These are phyloP conservation scores for Axinella damicornis DNA, from an alignment of 37 sponge, comb jelly and placozoan genomes.

Conservation along the genomic window DNA sequence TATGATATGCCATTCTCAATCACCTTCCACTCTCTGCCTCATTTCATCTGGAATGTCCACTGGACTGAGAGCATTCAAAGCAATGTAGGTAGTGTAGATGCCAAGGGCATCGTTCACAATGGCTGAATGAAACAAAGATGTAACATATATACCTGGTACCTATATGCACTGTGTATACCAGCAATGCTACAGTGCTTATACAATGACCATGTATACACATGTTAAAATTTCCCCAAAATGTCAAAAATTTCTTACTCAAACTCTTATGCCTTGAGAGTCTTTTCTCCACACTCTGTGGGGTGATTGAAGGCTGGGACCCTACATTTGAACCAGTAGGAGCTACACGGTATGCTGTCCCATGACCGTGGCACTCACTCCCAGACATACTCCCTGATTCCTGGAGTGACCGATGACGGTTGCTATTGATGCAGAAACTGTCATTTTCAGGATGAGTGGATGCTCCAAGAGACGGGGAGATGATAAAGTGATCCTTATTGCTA, in stretches of 20 bases:
- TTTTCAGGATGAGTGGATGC: too few species aligned
- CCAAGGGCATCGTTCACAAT: slow-evolving; percentile 59
- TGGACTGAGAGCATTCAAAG: slow-evolving; percentile 61
- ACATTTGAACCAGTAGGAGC: background rate
- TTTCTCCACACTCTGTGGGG: too few species aligned
- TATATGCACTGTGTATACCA: too few species aligned
- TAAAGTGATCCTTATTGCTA: too few species aligned
- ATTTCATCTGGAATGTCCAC: slow-evolving; percentile 59
- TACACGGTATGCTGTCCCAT: background rate
- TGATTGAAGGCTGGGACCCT: background rate
- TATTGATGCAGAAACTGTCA: too few species aligned
- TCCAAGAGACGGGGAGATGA: too few species aligned
- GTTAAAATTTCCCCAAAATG: too few species aligned
- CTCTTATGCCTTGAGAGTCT: too few species aligned
- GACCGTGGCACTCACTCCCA: background rate
- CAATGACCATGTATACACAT: too few species aligned
- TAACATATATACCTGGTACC: background rate
- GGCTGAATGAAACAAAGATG: slow-evolving; percentile 15
- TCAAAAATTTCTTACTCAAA: background rate
- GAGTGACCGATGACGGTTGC: too few species aligned
- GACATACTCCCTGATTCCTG: background rate
- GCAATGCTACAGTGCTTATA: too few species aligned
- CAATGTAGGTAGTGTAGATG: slow-evolving; percentile 65
- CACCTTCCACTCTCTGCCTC: slow-evolving; percentile 77
- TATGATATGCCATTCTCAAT: too few species aligned